Percentiles rank a stretch among this genome's conserved stretches.
Evolutionary conservation across 2,113 vertebrate genomes (phyloP).

Genomic region (Charadrius vociferus): DNA sequence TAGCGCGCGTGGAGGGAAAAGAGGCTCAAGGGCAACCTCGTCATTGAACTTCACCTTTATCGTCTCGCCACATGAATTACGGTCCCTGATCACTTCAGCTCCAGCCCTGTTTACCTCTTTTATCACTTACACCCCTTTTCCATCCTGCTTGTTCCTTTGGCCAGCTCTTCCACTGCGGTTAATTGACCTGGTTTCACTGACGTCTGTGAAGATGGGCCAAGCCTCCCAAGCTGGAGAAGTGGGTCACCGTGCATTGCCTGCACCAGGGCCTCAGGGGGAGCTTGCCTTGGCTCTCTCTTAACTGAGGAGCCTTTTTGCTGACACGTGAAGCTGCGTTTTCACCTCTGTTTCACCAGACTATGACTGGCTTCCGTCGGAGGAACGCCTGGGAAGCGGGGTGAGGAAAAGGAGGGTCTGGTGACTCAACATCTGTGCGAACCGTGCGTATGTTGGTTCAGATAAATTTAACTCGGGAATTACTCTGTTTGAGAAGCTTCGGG

Average conservation of each 20-base stretch:
- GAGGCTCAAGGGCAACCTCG: not conserved
- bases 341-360: not conserved
- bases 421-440: not conserved
- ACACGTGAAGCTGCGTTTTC: not conserved
- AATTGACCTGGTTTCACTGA: constrained; percentile 10
- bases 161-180: not conserved
- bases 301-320: not conserved
- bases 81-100: not conserved
- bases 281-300: not conserved
- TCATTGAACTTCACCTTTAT: constrained; percentile 13
- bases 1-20: fast-evolving
- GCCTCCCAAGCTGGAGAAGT: constrained; percentile 11
- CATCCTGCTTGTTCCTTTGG: not conserved
- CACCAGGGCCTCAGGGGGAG: not conserved
- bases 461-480: not conserved
- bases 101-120: not conserved
- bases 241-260: not conserved
- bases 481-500: not conserved
- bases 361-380: not conserved
- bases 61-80: not conserved
- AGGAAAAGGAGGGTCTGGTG: not conserved
- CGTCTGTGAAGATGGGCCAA: constrained; percentile 1
- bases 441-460: not conserved
- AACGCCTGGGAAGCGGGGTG: not conserved
- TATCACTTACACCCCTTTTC: not conserved